Evolutionary conservation across 1,140 invertebrate genomes (phyloP).

Genomic region (Tribolium madens): DNA sequence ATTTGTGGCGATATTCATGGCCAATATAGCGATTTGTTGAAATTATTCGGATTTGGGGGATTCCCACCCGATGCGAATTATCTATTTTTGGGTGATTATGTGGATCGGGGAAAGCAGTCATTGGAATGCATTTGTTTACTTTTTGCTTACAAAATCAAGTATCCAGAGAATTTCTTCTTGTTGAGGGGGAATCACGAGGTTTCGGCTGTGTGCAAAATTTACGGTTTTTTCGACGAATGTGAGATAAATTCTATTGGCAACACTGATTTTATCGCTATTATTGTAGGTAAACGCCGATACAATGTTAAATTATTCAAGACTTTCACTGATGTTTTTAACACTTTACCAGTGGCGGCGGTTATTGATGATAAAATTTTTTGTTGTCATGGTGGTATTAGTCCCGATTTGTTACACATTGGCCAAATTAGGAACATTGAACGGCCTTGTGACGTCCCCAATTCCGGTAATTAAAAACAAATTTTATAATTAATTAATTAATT

Average conservation of each 20-base stretch:
- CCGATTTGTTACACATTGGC: constrained; percentile 78
- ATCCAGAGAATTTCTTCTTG: constrained; percentile 94
- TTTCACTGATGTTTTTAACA: constrained; percentile 89
- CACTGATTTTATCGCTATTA: background rate
- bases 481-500: constrained; percentile 6
- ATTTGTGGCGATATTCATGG: constrained; percentile 99
- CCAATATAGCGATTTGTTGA: constrained; percentile 90
- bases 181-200: constrained; percentile 89
- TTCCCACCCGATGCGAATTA: constrained; percentile 97
- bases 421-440: constrained; percentile 78
- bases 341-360: constrained; percentile 85
- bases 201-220: constrained; percentile 86
- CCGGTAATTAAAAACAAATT: constrained; percentile 66
- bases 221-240: constrained; percentile 87
- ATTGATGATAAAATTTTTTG: constrained; percentile 91
- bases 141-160: constrained; percentile 95
- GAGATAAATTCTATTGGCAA: constrained; percentile 58
- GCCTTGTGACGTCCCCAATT: constrained; percentile 77
- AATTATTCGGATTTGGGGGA: constrained; percentile 96
- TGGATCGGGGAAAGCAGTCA: constrained; percentile 89
- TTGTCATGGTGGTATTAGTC: constrained; percentile 86
- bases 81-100: constrained; percentile 93
- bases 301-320: constrained; percentile 89
- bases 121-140: constrained; percentile 87
- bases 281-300: constrained; percentile 74